phyloP scores from a whole-genome alignment of 1,140 invertebrate genomes.

The Ips nitidus region DNA sequence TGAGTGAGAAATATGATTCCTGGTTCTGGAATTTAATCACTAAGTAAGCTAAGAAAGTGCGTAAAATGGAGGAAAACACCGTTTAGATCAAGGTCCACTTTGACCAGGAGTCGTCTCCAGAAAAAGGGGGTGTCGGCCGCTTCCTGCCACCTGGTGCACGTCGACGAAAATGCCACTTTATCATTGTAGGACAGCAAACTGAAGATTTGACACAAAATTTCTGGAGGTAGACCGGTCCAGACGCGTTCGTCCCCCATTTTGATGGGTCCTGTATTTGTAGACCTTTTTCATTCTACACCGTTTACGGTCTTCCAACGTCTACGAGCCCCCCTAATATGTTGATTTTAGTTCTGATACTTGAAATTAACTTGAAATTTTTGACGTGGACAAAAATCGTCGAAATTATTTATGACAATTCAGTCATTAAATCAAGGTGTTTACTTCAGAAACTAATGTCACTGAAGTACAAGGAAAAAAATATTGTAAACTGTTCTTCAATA shows the following conservation, averaged over 20 bases:
- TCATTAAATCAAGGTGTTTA: too few relatives aligned
- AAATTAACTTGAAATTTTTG: too few relatives aligned
- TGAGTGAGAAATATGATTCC: slow-evolving; percentile 35
- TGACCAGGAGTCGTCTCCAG: slow-evolving; percentile 40
- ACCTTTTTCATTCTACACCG: slow-evolving; percentile 14
- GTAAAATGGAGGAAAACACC: slow-evolving; percentile 9
- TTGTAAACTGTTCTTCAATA: too few relatives aligned
- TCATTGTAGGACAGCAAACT: slow-evolving; percentile 35
- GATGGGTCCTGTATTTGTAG: neutral
- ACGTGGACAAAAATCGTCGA: too few relatives aligned
- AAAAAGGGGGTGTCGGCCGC: slow-evolving; percentile 27
- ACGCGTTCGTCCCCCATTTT: slow-evolving; percentile 4
- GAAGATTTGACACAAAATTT: slow-evolving; percentile 36
- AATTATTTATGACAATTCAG: too few relatives aligned
- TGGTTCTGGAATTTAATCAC: slow-evolving; percentile 32
- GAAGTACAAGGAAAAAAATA: too few relatives aligned
- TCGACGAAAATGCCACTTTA: slow-evolving; percentile 37
- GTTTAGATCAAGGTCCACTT: slow-evolving; percentile 39
- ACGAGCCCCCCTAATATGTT: too few relatives aligned
- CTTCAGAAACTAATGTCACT: too few relatives aligned
- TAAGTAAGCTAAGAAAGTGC: neutral
- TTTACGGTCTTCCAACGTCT: too few relatives aligned
- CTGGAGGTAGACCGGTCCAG: slow-evolving; percentile 36
- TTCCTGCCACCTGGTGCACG: slow-evolving; percentile 37
- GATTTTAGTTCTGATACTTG: too few relatives aligned